phyloP scores from a whole-genome alignment of 1,140 invertebrate genomes.

The Trypoxylus dichotomus region DNA sequence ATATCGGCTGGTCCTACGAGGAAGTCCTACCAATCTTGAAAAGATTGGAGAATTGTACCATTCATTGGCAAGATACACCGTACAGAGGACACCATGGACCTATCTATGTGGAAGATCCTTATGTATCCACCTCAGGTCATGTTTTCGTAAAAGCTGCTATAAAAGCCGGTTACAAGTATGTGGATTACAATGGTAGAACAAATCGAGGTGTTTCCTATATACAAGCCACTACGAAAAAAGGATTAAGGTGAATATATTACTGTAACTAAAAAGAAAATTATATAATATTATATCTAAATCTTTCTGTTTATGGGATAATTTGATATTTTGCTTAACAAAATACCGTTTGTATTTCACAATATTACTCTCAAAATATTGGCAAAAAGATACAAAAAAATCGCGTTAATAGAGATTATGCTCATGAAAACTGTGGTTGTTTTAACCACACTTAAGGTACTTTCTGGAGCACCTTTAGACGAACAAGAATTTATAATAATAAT shows the following conservation, averaged over 20 bases:
- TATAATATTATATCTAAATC: too few relatives aligned
- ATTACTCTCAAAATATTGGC: too few relatives aligned
- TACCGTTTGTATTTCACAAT: too few relatives aligned
- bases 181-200: slow-evolving; percentile 58
- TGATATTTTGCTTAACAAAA: too few relatives aligned
- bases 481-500: too few relatives aligned
- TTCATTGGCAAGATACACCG: not conserved
- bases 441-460: too few relatives aligned
- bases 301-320: too few relatives aligned
- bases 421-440: too few relatives aligned
- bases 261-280: too few relatives aligned
- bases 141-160: slow-evolving; percentile 33
- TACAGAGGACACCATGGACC: slow-evolving; percentile 37
- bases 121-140: slow-evolving; percentile 51
- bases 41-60: slow-evolving; percentile 52
- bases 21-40: slow-evolving; percentile 58
- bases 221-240: slow-evolving; percentile 42
- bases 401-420: too few relatives aligned
- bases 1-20: slow-evolving; percentile 60
- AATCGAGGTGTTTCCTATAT: slow-evolving; percentile 40
- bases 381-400: too few relatives aligned
- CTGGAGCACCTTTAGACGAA: too few relatives aligned
- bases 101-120: slow-evolving; percentile 34
- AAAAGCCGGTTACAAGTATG: slow-evolving; percentile 55
- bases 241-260: slow-evolving; percentile 58